phyloP scores from a whole-genome alignment of 2,113 vertebrate genomes.

The Strigops habroptila region DNA sequence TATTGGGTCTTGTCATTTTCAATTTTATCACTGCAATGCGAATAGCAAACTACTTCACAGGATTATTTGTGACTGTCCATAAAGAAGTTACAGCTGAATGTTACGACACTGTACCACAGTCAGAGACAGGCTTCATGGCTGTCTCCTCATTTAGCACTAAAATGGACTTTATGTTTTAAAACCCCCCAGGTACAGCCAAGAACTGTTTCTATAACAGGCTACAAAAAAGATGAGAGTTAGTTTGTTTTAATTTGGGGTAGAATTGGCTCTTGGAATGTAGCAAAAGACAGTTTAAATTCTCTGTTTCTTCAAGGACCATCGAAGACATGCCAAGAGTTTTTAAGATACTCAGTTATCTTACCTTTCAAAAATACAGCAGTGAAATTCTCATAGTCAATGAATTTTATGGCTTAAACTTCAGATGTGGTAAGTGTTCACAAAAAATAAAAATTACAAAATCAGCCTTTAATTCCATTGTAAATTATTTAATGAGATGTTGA shows the following conservation, averaged over 20 bases:
- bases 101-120: neutral
- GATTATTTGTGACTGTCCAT: neutral
- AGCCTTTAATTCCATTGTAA: neutral
- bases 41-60: neutral
- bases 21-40: neutral
- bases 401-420: conserved; percentile 88
- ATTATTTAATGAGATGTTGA: neutral
- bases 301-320: conserved; percentile 75
- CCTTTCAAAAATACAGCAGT: conserved; percentile 93
- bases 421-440: conserved; percentile 84
- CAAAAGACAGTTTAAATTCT: neutral
- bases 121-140: neutral
- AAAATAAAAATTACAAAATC: neutral
- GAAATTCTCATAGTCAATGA: conserved; percentile 93
- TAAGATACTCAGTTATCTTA: conserved; percentile 88
- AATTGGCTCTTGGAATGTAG: neutral
- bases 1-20: neutral
- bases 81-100: neutral
- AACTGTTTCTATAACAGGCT: neutral
- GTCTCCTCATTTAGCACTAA: neutral
- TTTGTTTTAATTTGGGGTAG: neutral
- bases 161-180: neutral
- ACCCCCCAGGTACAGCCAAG: neutral
- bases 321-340: conserved; percentile 89
- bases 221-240: neutral